Percentiles rank a stretch among this genome's conserved stretches.
phyloP scores from a whole-genome alignment of 2,888 invertebrate species.

The Diarsia mendica region DNA sequence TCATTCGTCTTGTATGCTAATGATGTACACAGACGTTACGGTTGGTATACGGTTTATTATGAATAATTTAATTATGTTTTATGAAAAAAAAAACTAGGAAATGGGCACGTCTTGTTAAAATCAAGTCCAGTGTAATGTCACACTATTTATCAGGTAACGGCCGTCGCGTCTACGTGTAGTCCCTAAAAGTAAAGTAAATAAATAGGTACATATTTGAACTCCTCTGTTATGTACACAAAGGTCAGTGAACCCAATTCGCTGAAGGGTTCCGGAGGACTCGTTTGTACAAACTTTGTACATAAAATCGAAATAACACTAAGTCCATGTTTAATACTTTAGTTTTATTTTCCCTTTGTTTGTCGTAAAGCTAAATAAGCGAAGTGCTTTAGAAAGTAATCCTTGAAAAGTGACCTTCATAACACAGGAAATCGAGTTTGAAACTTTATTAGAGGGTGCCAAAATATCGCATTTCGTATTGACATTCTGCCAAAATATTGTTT shows the following conservation, averaged over 20 bases:
- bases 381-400: constrained; percentile 18
- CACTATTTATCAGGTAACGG: not conserved
- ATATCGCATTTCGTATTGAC: constrained; percentile 34
- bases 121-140: not conserved
- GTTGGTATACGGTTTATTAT: not conserved
- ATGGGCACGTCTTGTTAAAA: not conserved
- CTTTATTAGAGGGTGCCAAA: constrained; percentile 32
- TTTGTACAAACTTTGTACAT: constrained; percentile 45
- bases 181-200: constrained; percentile 2
- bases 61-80: not conserved
- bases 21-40: no score
- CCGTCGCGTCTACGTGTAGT: not conserved
- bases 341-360: constrained; percentile 45
- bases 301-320: constrained; percentile 53
- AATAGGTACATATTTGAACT: constrained; percentile 23
- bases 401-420: constrained; percentile 31
- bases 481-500: constrained; percentile 46
- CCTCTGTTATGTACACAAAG: constrained; percentile 30
- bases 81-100: not conserved
- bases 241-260: constrained; percentile 40
- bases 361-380: constrained; percentile 34
- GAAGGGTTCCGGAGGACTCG: constrained; percentile 32
- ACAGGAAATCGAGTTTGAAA: constrained; percentile 34
- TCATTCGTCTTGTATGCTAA: no score
- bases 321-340: constrained; percentile 51